Percentiles rank a stretch among this genome's conserved stretches.
These are phyloP conservation scores for Sebastes melanostomus DNA, from an alignment of 2,797 vertebrate genomes.

Conservation along the genomic window DNA sequence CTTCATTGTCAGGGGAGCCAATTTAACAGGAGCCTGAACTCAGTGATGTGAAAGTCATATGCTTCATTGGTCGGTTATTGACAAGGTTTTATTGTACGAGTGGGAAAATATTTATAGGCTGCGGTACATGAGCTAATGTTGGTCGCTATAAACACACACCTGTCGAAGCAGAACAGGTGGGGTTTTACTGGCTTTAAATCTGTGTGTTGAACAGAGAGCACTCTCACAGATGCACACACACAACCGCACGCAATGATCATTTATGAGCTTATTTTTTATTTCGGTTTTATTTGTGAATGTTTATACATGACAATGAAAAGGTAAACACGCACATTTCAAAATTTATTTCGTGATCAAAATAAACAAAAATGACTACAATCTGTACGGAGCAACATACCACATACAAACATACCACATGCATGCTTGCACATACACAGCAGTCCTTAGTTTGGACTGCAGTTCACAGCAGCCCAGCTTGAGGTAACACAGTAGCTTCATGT, in stretches of 20 bases:
- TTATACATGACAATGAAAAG: not conserved
- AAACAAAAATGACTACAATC: not conserved
- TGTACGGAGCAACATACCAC: not conserved
- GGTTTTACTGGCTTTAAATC: constrained; percentile 46
- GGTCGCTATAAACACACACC: constrained; percentile 76
- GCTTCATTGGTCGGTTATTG: constrained; percentile 4
- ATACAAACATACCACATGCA: not conserved
- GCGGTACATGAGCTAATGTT: constrained; percentile 69
- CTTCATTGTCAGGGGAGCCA: not conserved
- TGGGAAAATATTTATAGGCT: constrained; percentile 53
- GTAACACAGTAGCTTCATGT: constrained; percentile 56
- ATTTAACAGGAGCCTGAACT: not conserved
- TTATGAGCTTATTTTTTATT: not conserved
- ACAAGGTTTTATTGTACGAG: constrained; percentile 47
- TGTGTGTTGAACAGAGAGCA: not conserved
- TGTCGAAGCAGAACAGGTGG: constrained; percentile 71
- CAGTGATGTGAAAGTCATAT: constrained; percentile 5
- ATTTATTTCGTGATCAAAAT: not conserved
- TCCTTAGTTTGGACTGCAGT: not conserved
- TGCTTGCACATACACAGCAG: not conserved
- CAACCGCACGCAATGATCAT: not conserved
- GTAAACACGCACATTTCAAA: not conserved
- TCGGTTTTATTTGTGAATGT: not conserved
- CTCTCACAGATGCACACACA: not conserved
- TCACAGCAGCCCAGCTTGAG: constrained; percentile 6